Percentiles rank a stretch among this genome's conserved stretches.
phyloP scores from a whole-genome alignment of 2,113 vertebrate genomes.

The Ranitomeya imitator region DNA sequence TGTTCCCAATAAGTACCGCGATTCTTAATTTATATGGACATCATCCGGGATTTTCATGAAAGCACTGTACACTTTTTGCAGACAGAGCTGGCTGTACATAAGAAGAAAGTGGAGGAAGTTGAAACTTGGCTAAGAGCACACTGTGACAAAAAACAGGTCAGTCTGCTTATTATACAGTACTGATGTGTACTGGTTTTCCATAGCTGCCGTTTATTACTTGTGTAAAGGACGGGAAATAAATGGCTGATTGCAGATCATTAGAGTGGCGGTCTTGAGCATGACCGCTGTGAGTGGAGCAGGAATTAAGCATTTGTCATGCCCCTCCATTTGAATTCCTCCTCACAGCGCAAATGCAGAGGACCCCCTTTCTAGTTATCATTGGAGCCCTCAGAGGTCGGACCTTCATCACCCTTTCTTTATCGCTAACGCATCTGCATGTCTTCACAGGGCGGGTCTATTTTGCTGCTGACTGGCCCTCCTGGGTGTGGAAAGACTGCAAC shows the following conservation, averaged over 20 bases:
- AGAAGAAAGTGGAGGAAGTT: conserved; percentile 95
- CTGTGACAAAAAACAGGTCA: conserved; percentile 76
- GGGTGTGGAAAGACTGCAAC: conserved; percentile 94
- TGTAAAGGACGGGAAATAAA: too few relatives aligned
- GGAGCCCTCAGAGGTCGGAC: too few relatives aligned
- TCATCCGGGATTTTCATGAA: neutral
- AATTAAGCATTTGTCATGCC: too few relatives aligned
- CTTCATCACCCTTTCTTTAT: too few relatives aligned
- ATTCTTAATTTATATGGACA: neutral
- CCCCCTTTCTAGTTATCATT: too few relatives aligned
- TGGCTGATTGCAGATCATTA: too few relatives aligned
- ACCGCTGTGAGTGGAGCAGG: too few relatives aligned
- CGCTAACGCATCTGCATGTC: neutral
- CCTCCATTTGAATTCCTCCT: too few relatives aligned
- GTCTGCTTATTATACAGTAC: neutral
- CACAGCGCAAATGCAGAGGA: too few relatives aligned
- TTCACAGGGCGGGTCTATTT: conserved; percentile 76
- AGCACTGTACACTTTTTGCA: conserved; percentile 48
- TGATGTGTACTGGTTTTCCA: too few relatives aligned
- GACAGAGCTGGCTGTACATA: conserved; percentile 91
- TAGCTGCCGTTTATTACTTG: too few relatives aligned
- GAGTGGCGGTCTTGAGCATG: too few relatives aligned
- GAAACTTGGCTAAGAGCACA: conserved; percentile 85
- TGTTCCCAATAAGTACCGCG: neutral
- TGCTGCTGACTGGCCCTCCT: conserved; percentile 88